Conservation (phyloP, 2,888 invertebrate species). For the Glaucopsyche alexis region DNA sequence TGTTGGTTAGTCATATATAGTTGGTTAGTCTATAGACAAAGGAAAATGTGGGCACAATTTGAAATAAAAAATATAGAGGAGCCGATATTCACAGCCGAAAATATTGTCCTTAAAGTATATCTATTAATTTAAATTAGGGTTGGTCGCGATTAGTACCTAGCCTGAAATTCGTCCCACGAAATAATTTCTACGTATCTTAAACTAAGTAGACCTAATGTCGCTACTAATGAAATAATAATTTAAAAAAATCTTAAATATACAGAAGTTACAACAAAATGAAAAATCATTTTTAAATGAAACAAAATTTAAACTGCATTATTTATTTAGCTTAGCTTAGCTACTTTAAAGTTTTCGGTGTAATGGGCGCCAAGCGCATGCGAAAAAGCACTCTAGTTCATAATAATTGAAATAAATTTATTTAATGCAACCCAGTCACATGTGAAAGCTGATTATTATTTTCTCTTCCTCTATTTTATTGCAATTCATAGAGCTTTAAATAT, state of each 20-base stretch:
- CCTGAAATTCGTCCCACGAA: background rate
- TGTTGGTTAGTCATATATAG: too few relatives aligned
- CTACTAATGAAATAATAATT: background rate
- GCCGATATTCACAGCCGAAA: too few relatives aligned
- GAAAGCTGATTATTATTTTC: background rate
- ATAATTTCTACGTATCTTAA: background rate
- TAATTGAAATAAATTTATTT: constrained; percentile 77
- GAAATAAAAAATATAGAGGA: too few relatives aligned
- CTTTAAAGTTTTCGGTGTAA: constrained; percentile 52
- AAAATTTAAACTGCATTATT: background rate
- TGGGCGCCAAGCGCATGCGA: constrained; percentile 64
- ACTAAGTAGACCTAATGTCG: background rate
- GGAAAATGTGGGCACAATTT: too few relatives aligned
- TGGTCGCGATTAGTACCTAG: background rate
- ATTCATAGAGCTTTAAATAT: background rate
- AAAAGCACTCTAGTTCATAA: constrained; percentile 55
- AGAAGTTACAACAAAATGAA: too few relatives aligned
- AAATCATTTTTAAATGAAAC: background rate
- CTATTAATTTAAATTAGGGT: background rate
- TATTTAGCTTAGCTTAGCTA: background rate
- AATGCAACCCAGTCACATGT: constrained; percentile 48
- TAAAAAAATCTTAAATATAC: too few relatives aligned
- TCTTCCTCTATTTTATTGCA: background rate
- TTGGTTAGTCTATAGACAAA: too few relatives aligned
- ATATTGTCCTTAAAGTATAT: too few relatives aligned